Evolutionary conservation across 2,797 vertebrate genomes (phyloP), one percentile per base, ranked within the genome.

Genomic region (Arrhamphus sclerolepis): DNA sequence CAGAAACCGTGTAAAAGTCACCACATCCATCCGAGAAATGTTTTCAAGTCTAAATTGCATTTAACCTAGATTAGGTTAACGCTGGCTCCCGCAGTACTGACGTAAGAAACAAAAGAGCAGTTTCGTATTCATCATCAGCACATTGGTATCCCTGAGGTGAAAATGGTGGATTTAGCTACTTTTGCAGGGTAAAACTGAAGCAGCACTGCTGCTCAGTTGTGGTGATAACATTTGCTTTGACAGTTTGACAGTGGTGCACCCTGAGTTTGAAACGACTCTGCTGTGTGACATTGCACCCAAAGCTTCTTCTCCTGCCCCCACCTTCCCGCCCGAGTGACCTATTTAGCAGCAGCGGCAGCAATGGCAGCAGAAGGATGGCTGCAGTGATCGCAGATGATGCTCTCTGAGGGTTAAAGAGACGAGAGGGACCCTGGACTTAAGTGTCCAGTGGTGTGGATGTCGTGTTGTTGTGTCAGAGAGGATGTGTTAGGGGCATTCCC

Each of bases 321-420:
- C 14, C 41, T 40, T 63, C 75, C 47, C 58, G 83, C 70, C 82
- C 53, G 39, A 88, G 72, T 92, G 91, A 91, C 92, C 92, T 92
- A 91, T 89, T 92, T 93, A 89, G 70, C 67, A 39, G 75, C 72
- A 51, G 69, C 24, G 24, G 24, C 24, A 26, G 75, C 72, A 51
- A 66, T 6, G 24, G 24, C 24, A 26, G 75, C 72, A 51, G 34
- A 11, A 38, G 34, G 34, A 38, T 34, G 31, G 2, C 76, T 51
- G 43, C 51, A 41, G 41, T 56, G 46, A 28, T 75, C 74, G 43
- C 56, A 82, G 77, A 77, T 21, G 75, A 78, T 68, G 57, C 84
- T 59, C 76, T 85, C 46, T 28, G 28, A 56, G 70, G 43, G 68
- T 26, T 50, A 59, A 59, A 53, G 58, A 70, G 55, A 53, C 26